Conservation (phyloP, 2,888 invertebrate genomes). For the Thera britannica region DNA sequence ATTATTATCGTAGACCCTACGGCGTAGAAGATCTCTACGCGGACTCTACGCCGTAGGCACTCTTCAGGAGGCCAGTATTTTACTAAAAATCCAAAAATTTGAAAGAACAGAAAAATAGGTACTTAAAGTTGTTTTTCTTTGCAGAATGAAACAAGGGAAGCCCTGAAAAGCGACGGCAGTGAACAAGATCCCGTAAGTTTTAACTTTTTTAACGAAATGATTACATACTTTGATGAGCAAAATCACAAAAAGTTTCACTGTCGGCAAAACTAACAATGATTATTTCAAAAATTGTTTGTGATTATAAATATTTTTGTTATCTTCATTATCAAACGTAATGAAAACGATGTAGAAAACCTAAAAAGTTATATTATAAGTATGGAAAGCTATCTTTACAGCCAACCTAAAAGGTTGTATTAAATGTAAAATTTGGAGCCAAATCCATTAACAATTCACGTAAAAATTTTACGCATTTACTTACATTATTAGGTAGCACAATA, state of each 20-base stretch:
- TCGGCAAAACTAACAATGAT: too few species aligned
- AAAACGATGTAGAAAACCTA: too few species aligned
- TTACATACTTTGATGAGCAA: too few species aligned
- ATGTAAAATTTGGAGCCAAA: too few species aligned
- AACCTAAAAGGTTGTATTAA: too few species aligned
- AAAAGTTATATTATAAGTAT: too few species aligned
- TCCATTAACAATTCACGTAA: not conserved
- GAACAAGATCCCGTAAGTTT: slow-evolving; percentile 90
- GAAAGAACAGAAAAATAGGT: not conserved
- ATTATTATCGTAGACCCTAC: slow-evolving; percentile 16
- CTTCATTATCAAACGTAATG: too few species aligned
- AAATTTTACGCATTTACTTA: not conserved
- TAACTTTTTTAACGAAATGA: not conserved
- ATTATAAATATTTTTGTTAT: too few species aligned
- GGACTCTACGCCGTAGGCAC: slow-evolving; percentile 20
- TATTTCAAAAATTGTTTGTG: too few species aligned
- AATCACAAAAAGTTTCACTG: too few species aligned
- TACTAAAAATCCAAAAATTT: not conserved
- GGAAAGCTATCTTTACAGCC: too few species aligned
- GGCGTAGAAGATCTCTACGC: slow-evolving; percentile 14
- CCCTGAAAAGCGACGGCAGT: slow-evolving; percentile 89
- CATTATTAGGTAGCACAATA: not conserved
- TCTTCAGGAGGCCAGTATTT: not conserved
- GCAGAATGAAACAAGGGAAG: slow-evolving; percentile 89
- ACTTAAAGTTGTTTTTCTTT: slow-evolving; percentile 33